phyloP scores from a whole-genome alignment of 2,113 vertebrate genomes.

The Sardina pilchardus region DNA sequence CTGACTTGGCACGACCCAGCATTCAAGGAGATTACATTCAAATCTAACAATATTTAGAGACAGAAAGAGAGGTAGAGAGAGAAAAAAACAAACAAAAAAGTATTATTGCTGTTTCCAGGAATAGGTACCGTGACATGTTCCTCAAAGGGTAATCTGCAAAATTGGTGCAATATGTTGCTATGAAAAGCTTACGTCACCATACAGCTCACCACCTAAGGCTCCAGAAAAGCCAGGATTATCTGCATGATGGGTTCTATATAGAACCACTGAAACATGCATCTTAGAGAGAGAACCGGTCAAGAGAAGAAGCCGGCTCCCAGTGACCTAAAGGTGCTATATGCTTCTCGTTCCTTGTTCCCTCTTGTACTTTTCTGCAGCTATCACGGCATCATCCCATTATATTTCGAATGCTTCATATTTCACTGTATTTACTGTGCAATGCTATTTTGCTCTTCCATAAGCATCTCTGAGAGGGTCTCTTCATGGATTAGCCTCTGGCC shows the following conservation, averaged over 20 bases:
- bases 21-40: constrained; percentile 55
- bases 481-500: background rate
- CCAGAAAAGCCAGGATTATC: background rate
- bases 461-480: background rate
- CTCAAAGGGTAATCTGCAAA: constrained; percentile 53
- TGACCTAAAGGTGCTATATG: background rate
- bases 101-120: constrained; percentile 58
- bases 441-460: background rate
- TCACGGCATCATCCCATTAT: background rate
- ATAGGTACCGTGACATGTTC: constrained; percentile 46
- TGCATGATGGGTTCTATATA: background rate
- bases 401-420: too few relatives aligned
- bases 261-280: background rate
- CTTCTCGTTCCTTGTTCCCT: background rate
- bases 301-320: background rate
- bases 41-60: constrained; percentile 47
- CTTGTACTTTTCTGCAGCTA: too few relatives aligned
- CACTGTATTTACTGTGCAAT: background rate
- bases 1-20: constrained; percentile 28
- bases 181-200: background rate
- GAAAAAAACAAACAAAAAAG: constrained; percentile 31
- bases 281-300: background rate
- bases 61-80: constrained; percentile 10
- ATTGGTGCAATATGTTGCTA: constrained; percentile 41
- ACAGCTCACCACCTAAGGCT: background rate